phyloP scores from a whole-genome alignment of 2,113 vertebrate genomes.

The Sinocyclocheilus grahami region DNA sequence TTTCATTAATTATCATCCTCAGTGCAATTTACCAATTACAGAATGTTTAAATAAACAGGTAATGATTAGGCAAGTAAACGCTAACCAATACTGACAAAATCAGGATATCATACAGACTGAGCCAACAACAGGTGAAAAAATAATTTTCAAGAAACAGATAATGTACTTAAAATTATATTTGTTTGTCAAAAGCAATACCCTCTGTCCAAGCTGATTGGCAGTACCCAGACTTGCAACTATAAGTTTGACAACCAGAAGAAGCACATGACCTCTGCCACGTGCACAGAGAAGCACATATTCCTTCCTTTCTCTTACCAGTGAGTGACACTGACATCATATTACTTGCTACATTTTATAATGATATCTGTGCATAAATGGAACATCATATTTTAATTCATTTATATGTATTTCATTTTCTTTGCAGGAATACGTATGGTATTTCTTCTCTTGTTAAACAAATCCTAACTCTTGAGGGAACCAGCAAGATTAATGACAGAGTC shows the following conservation, averaged over 20 bases:
- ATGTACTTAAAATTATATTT: background rate
- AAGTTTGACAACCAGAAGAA: slow-evolving; percentile 82
- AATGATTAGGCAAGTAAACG: background rate
- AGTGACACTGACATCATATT: slow-evolving; percentile 56
- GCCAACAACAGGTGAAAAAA: background rate
- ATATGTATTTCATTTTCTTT: background rate
- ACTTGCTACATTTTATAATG: background rate
- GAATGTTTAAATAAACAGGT: slow-evolving; percentile 15
- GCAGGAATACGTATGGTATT: slow-evolving; percentile 79
- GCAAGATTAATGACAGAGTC: slow-evolving; percentile 77
- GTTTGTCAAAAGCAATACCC: slow-evolving; percentile 66
- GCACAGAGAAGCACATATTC: slow-evolving; percentile 85
- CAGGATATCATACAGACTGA: background rate
- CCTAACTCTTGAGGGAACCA: slow-evolving; percentile 78
- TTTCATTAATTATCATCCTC: background rate
- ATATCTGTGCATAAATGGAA: background rate
- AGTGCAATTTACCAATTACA: background rate
- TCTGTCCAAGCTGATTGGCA: slow-evolving; percentile 80
- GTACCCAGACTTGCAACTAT: slow-evolving; percentile 87
- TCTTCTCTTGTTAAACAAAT: slow-evolving; percentile 82
- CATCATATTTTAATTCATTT: background rate
- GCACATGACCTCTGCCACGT: slow-evolving; percentile 80
- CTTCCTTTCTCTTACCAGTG: slow-evolving; percentile 83
- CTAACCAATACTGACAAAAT: background rate
- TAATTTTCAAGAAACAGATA: background rate